Base-by-base conservation (phyloP, 92 coral and sea anemone species). In the Paragorgia papillata region DNA sequence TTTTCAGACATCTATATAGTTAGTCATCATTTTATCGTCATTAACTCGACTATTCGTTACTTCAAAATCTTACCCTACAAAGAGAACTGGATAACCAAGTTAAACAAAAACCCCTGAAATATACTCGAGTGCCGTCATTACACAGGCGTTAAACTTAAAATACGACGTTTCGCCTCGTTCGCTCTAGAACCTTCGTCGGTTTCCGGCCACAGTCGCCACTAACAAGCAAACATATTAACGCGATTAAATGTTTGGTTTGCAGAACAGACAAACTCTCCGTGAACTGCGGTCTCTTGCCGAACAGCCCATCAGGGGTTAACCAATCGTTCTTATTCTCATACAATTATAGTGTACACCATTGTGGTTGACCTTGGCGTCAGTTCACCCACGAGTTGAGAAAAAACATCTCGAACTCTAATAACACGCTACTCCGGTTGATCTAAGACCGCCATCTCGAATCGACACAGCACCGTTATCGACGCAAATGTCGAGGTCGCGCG, bases 321-420 rank as follows among this genome's bases (percentile, higher is more conserved):
- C 24, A 33, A 18, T 14, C 48, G 20, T 30, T 53, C 78, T 29
- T 15, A 27, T 71, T 58, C 35, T 21, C 58, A 58, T 55, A 53
- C 78, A 54, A 51, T 71, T 71, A 71, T 35, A 19, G 75, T 71
- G 22, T 17, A 71, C 62, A 71, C 78, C 31, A 53, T 55, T 35
- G 9, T 30, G 35, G 63, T 71, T 71, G 63, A 71, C 78, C 78
- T 71, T 71, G 78, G 64, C 48, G 46, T 9, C 34, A 12, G 34
- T 19, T 15, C 24, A 7, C 29, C n/a, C 22, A 7, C 28, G 13
- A 21, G 7, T 29, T 29, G 53, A 13, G 29, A 30, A 71, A 30
- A 32, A 53, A 54, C 28, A 28, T 35, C 32, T 9, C 19, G 21
- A 71, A 68, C 75, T 34, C 59, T 68, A 68, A 26, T 15, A 44